Conservation (phyloP, 2,888 invertebrate species). For the Pristionchus fissidentatus region DNA sequence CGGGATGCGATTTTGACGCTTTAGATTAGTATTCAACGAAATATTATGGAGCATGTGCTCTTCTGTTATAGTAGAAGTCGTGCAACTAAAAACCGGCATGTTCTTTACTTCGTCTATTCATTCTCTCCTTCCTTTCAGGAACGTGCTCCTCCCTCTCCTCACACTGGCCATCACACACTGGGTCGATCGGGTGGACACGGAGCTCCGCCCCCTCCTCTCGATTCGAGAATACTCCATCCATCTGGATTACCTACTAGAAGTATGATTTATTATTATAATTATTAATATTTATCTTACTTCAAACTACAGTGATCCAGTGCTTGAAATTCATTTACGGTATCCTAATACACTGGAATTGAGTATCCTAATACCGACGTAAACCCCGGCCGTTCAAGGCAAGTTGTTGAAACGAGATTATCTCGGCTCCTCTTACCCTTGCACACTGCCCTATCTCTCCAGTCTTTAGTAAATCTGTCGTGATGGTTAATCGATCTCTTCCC, state of each 20-base stretch:
- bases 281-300: background rate
- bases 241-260: constrained; percentile 42
- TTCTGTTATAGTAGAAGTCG: too few species aligned
- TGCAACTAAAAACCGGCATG: too few species aligned
- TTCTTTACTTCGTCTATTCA: too few species aligned
- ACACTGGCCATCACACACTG: constrained; percentile 9
- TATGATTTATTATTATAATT: background rate
- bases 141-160: constrained; percentile 23
- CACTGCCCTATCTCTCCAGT: background rate
- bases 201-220: background rate
- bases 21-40: too few species aligned
- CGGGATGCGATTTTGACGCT: too few species aligned
- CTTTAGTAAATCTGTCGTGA: background rate
- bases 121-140: too few species aligned
- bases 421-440: background rate
- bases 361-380: background rate
- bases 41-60: background rate
- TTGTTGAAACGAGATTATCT: background rate
- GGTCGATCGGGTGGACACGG: constrained; percentile 14
- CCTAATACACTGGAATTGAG: too few species aligned
- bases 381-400: background rate
- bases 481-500: background rate
- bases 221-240: constrained; percentile 23
- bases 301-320: too few species aligned
- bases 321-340: too few species aligned